These are phyloP conservation scores for Porites rus DNA, from an alignment of 92 coral and sea anemone genomes.

Conservation along the genomic window DNA sequence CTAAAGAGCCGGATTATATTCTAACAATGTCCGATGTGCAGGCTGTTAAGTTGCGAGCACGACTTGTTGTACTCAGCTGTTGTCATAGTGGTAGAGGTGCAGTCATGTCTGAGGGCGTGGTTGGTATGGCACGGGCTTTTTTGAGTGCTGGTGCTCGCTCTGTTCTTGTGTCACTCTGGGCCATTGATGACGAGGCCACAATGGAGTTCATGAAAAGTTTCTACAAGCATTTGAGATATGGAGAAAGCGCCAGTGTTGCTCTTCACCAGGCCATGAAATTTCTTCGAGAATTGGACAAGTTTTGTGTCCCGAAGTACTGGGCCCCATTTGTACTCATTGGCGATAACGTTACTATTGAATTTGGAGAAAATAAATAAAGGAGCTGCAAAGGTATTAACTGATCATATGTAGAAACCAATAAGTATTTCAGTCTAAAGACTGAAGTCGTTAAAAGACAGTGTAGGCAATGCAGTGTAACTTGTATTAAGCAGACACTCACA, in stretches of 20 bases:
- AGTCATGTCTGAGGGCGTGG: constrained; percentile 7
- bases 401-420: too few species aligned
- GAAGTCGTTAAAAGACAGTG: too few species aligned
- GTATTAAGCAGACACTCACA: too few species aligned
- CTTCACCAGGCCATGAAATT: not conserved
- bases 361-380: not conserved
- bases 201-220: not conserved
- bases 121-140: not conserved
- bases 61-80: constrained; percentile 5
- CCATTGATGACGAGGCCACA: not conserved
- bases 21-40: constrained; percentile 7
- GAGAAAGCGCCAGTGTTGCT: not conserved
- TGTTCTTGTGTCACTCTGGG: constrained; percentile 17
- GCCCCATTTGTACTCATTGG: not conserved
- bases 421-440: too few species aligned
- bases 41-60: not conserved
- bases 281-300: not conserved
- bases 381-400: not conserved
- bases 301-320: not conserved
- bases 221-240: not conserved
- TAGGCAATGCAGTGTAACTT: too few species aligned
- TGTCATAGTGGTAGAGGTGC: constrained; percentile 3
- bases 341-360: not conserved
- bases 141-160: not conserved
- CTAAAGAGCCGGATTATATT: not conserved